phyloP scores from a whole-genome alignment of 2,113 vertebrate genomes.

The Thamnophis sirtalis region DNA sequence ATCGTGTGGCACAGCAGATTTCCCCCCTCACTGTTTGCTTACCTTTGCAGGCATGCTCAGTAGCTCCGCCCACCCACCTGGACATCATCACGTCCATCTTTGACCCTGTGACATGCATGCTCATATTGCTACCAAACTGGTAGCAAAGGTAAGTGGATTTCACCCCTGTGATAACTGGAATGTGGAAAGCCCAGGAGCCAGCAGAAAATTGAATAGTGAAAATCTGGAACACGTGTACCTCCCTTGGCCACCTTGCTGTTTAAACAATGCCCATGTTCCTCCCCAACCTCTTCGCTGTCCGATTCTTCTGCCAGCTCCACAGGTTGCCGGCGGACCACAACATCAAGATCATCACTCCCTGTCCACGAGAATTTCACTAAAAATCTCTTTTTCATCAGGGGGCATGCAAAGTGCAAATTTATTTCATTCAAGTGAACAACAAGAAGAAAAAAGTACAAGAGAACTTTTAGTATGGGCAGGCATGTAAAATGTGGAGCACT shows the following conservation, averaged over 20 bases:
- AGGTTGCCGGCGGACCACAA: too few relatives aligned
- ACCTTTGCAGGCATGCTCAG: too few relatives aligned
- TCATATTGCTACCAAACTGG: too few relatives aligned
- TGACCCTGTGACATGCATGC: too few relatives aligned
- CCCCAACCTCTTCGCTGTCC: too few relatives aligned
- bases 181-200: not conserved
- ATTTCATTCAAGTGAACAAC: not conserved
- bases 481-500: not conserved
- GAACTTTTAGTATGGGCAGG: not conserved
- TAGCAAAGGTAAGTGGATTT: too few relatives aligned
- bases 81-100: too few relatives aligned
- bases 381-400: not conserved
- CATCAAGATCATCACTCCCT: not conserved
- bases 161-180: not conserved
- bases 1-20: too few relatives aligned
- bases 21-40: too few relatives aligned
- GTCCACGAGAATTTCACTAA: not conserved
- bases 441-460: not conserved
- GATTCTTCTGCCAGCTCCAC: too few relatives aligned
- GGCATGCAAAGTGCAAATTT: not conserved
- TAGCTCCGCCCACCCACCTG: too few relatives aligned
- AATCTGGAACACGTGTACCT: not conserved
- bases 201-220: not conserved
- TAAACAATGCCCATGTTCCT: not conserved
- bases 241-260: not conserved